Percentiles rank a stretch among this genome's conserved stretches.
phyloP scores from a whole-genome alignment of 2,888 invertebrate genomes.

The Anagyrus pseudococci region DNA sequence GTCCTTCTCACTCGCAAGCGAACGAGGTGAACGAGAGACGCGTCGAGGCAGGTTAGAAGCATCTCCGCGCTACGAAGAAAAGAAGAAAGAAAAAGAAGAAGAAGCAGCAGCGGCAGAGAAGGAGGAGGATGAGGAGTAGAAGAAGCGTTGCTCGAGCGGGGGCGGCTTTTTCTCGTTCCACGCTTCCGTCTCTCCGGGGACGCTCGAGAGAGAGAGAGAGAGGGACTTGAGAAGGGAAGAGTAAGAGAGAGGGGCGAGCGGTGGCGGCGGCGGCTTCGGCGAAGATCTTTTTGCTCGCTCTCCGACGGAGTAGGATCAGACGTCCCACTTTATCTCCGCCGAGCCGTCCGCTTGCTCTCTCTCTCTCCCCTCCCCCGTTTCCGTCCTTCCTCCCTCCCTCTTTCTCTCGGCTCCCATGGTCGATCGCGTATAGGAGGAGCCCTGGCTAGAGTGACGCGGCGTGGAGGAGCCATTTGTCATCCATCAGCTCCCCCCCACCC shows the following conservation, averaged over 20 bases:
- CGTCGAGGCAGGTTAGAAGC: constrained; percentile 61
- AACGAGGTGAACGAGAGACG: constrained; percentile 63
- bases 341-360: constrained; percentile 59
- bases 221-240: background rate
- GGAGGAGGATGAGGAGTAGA: constrained; percentile 4
- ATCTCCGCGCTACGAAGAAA: constrained; percentile 22
- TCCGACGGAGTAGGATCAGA: constrained; percentile 60
- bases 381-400: constrained; percentile 18
- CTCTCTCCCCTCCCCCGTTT: constrained; percentile 25
- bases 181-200: constrained; percentile 60
- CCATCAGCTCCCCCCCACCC: constrained; percentile 46
- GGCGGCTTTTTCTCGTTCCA: constrained; percentile 51
- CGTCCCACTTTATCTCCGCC: constrained; percentile 64
- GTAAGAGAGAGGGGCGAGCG: constrained; percentile 24
- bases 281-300: constrained; percentile 61
- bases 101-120: constrained; percentile 8
- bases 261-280: constrained; percentile 28
- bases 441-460: constrained; percentile 65
- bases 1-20: constrained; percentile 44
- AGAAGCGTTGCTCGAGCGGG: constrained; percentile 4
- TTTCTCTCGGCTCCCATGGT: constrained; percentile 46
- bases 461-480: constrained; percentile 63
- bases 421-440: constrained; percentile 60
- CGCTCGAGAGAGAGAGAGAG: constrained; percentile 45
- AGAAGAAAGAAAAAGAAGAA: constrained; percentile 6